Evolutionary conservation across 2,888 invertebrate species (phyloP), one percentile per base, ranked within the genome.

Genomic region (Drosophila falleni): DNA sequence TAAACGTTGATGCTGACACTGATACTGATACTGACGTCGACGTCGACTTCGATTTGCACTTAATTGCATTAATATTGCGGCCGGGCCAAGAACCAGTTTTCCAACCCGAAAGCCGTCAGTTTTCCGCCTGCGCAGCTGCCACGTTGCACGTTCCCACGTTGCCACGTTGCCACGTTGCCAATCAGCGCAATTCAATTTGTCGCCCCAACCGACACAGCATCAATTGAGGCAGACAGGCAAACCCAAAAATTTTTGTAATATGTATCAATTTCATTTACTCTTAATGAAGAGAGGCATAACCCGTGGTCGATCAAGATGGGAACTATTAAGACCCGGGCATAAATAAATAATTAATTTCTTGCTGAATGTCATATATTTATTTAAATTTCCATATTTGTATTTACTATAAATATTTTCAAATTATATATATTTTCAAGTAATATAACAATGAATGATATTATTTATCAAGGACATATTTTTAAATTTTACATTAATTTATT

Each of bases 1-100:
- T 72, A 68, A 64, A 63, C 86, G 58, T 49, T 49, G 58, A 49
- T 65, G 37, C n/a, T 29, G 44, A 37, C 13, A 11, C 35, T 49
- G 49, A 37, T 26, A n/a, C 37, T 41, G 53, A 37, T 11, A 11
- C 35, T 49, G 49, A 37, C 19, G 13, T 33, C 39, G 53, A 53
- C 63, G 53, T 46, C 54, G 56, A 71, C 78, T 86, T 71, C 80
- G 77, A 84, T 84, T 87, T 85, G 73, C 86, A 86, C 71, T 86
- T 86, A 86, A 86, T 86, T 86, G 87, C 85, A 90, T 89, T 89
- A 89, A 89, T 78, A 74, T 77, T 81, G 79, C 54, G 88, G 79
- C 64, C 50, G 67, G 53, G 23, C 56, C 71, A 74, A 73, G 79
- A 71, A 74, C 56, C 69, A 53, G 49, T 61, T 11, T 42, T 42